Base-by-base conservation (phyloP, 37 sponge, comb jelly and placozoan species). In the Haliclona indistincta region DNA sequence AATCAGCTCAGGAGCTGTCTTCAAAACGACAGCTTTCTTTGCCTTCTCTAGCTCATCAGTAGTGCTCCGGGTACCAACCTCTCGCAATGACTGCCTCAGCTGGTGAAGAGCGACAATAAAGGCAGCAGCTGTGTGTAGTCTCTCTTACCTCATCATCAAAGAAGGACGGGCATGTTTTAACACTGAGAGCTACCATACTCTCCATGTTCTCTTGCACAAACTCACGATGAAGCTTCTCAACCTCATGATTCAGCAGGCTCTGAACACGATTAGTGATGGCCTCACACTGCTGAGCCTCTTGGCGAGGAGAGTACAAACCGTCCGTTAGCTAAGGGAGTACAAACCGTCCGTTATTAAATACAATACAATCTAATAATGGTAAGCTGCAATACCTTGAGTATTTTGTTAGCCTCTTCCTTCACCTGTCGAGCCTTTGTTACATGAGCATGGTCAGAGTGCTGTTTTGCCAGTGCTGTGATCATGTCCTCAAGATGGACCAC, bases 401-500 rank as follows among this genome's bases (percentile, higher is more conserved):
- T 84, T 55, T 79, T 83, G 70, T 86, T 74, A 45, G 92, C 92
- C 43, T 82, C 75, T 20, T 83, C 71, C 26, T 78, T 77, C 36
- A 82, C 49, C 40, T 43, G 39, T 2, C 8, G 0, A 4, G 82
- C 88, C 38, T 62, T 56, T 10, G 43, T 49, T 37, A 35, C 42
- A 54, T 63, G 55, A 11, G 41, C 78, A 39, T 65, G 65, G 3
- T 40, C 26, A 4, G 60, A 65, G 26, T 54, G 54, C 4, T 52
- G 37, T 23, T 55, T 51, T 40, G 81, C 65, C 0, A 58, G 41
- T 56, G 53, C 63, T 42, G 64, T 54, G 41, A 86, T 41, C 42
- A 85, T 41, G 52, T 91, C 92, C 11, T 86, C 87, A 62, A 91
- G 40, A 53, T 82, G 79, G 0, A 86, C 92, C 23, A 91, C 56